Evolutionary conservation across 2,797 vertebrate genomes (phyloP).

Genomic region (Kryptopterus vitreolus): DNA sequence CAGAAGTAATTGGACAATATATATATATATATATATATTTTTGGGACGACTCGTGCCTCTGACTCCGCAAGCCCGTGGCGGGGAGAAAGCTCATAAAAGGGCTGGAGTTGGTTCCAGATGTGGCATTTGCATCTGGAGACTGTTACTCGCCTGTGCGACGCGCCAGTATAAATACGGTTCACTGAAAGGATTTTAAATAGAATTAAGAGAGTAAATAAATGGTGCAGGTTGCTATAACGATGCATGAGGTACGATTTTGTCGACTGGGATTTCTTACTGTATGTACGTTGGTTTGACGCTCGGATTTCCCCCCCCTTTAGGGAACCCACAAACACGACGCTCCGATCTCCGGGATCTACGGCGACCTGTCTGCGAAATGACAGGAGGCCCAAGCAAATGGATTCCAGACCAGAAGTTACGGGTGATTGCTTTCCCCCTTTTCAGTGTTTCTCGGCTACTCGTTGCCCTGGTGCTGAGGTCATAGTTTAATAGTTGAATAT

Average conservation of each 20-base stretch:
- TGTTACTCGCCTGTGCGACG: not conserved
- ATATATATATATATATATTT: too few relatives aligned
- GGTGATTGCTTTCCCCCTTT: not conserved
- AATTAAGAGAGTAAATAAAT: not conserved
- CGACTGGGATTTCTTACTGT: not conserved
- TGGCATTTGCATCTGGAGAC: conserved; percentile 16
- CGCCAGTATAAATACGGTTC: not conserved
- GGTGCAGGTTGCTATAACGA: too few relatives aligned
- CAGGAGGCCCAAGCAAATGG: not conserved
- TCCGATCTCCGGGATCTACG: not conserved
- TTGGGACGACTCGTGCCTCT: not conserved
- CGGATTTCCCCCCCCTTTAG: not conserved
- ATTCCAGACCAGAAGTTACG: not conserved
- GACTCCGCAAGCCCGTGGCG: not conserved
- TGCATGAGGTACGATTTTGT: too few relatives aligned
- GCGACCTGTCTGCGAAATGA: not conserved
- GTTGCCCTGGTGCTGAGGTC: not conserved
- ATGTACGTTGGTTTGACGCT: not conserved
- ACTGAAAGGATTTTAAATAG: not conserved
- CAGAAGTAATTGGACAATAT: conserved; percentile 2
- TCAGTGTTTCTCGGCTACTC: not conserved
- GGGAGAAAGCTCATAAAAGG: not conserved
- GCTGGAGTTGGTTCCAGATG: conserved; percentile 11
- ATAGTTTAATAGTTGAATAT: not conserved
- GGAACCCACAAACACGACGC: too few relatives aligned